phyloP scores from a whole-genome alignment of 2,888 invertebrate species.

The Drosophila lutescens region DNA sequence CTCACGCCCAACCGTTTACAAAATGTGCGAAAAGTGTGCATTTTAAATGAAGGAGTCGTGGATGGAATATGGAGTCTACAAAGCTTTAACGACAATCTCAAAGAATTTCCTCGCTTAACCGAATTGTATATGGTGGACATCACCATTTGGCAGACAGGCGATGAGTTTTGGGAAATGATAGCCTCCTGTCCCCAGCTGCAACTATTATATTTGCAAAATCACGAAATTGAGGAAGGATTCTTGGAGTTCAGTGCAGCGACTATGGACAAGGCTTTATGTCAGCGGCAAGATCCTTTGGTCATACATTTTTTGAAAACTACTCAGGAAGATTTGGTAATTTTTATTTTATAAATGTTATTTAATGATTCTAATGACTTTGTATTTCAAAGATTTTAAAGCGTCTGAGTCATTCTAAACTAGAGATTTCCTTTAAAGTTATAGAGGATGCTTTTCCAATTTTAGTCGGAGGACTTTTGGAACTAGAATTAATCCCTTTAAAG shows the following conservation, averaged over 20 bases:
- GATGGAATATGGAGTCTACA: slow-evolving; percentile 12
- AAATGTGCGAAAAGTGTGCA: not conserved
- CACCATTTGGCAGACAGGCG: slow-evolving; percentile 10
- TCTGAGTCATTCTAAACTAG: slow-evolving; percentile 3
- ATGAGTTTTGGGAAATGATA: slow-evolving; percentile 22
- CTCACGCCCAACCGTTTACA: not conserved
- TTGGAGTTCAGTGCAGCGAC: not conserved
- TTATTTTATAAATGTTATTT: not conserved
- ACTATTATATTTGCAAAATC: not conserved
- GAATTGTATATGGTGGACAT: slow-evolving; percentile 13
- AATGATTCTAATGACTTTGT: not conserved
- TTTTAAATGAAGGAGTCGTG: slow-evolving; percentile 30
- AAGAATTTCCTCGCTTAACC: slow-evolving; percentile 5
- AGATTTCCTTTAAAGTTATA: not conserved
- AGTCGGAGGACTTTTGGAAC: not conserved
- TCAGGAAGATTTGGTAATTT: slow-evolving; percentile 11
- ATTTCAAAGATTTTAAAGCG: not conserved
- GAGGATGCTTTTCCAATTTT: not conserved
- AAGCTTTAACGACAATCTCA: not conserved
- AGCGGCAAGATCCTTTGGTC: not conserved
- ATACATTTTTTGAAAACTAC: slow-evolving; percentile 12
- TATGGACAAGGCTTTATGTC: slow-evolving; percentile 1
- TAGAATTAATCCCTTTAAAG: not conserved
- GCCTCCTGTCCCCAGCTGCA: slow-evolving; percentile 11
- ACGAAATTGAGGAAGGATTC: not conserved